phyloP scores from a whole-genome alignment of 2,113 vertebrate genomes.

The Macroglossus sobrinus region DNA sequence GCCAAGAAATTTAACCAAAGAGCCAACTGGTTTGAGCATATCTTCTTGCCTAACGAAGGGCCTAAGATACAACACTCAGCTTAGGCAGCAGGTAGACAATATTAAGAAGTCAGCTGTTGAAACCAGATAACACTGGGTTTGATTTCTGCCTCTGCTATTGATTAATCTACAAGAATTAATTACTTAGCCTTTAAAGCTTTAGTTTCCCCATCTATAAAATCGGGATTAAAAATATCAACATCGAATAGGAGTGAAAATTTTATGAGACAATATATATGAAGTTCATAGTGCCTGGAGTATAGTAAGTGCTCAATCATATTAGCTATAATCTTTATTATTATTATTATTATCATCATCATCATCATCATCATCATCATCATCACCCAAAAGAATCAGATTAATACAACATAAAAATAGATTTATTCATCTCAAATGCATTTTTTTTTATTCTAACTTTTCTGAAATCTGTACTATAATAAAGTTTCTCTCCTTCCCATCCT shows the following conservation, averaged over 20 bases:
- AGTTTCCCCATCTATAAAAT: neutral
- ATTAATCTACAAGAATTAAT: neutral
- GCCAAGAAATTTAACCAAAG: neutral
- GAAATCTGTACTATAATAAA: neutral
- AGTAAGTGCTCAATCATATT: neutral
- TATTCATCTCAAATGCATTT: neutral
- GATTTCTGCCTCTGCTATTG: neutral
- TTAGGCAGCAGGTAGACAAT: neutral
- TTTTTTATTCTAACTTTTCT: neutral
- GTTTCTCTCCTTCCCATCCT: neutral
- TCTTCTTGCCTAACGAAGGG: neutral
- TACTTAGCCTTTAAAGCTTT: neutral
- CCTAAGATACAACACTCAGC: neutral
- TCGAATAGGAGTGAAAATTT: neutral
- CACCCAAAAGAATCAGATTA: neutral
- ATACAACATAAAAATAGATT: neutral
- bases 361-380: neutral
- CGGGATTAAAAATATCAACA: neutral
- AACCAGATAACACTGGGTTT: neutral
- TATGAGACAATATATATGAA: neutral
- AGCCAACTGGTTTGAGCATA: too few relatives aligned
- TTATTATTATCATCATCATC: neutral
- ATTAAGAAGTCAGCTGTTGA: neutral
- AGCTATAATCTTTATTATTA: neutral
- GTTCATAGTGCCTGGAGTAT: neutral